phyloP scores from a whole-genome alignment of 2,797 vertebrate genomes.

The Pampus argenteus region DNA sequence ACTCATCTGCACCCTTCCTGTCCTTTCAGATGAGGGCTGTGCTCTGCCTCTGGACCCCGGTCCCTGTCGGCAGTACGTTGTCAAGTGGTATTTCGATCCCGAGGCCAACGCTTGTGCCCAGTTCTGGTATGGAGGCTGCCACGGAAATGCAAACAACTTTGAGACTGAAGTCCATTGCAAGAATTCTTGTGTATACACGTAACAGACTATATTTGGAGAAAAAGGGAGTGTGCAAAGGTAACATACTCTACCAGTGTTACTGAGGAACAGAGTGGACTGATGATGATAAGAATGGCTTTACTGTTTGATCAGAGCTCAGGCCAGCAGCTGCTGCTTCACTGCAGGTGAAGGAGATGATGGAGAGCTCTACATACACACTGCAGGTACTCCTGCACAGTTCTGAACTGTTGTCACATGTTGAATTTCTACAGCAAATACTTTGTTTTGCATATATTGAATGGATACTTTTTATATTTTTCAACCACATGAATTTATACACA shows the following conservation, averaged over 20 bases:
- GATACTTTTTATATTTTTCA: too few relatives aligned
- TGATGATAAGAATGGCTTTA: conserved; percentile 19
- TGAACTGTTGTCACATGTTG: conserved; percentile 12
- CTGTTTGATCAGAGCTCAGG: conserved; percentile 16
- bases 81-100: conserved; percentile 90
- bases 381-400: conserved; percentile 23
- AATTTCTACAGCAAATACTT: too few relatives aligned
- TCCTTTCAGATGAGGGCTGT: conserved; percentile 83
- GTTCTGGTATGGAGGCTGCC: conserved; percentile 92
- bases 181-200: conserved; percentile 78
- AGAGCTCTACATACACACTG: conserved; percentile 36
- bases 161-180: conserved; percentile 84
- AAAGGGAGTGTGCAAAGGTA: conserved; percentile 10
- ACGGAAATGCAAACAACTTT: conserved; percentile 89
- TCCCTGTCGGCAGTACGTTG: conserved; percentile 83
- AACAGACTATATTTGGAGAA: conserved; percentile 41
- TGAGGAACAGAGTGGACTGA: conserved; percentile 22
- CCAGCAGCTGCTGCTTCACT: conserved; percentile 2
- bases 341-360: conserved; percentile 1
- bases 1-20: conserved; percentile 6
- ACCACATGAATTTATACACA: too few relatives aligned
- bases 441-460: too few relatives aligned
- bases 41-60: conserved; percentile 84
- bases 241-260: conserved; percentile 15
- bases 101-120: conserved; percentile 88